Evolutionary conservation across 2,113 vertebrate species (phyloP).

Genomic region (Prionailurus bengalensis): DNA sequence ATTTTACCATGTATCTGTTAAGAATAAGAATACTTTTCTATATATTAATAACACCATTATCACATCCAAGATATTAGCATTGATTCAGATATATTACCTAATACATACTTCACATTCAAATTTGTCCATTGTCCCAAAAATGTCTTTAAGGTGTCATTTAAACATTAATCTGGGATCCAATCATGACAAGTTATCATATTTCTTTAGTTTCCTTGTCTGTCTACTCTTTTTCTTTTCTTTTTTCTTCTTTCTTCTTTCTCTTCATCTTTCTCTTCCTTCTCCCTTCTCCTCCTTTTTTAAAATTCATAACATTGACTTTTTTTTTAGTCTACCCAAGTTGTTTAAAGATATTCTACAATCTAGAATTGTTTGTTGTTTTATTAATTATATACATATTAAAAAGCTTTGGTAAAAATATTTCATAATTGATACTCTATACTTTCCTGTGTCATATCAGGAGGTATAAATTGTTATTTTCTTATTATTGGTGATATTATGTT

Average conservation of each 20-base stretch:
- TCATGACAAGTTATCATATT: not conserved
- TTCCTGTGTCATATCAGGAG: not conserved
- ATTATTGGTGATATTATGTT: not conserved
- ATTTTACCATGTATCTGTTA: not conserved
- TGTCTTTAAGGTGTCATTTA: not conserved
- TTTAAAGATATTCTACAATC: not conserved
- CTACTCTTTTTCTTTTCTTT: not conserved
- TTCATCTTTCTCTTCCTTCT: too few species aligned
- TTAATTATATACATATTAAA: not conserved
- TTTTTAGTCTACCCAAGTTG: not conserved
- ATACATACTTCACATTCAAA: not conserved
- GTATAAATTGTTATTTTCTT: not conserved
- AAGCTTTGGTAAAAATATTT: not conserved
- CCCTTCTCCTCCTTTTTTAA: not conserved
- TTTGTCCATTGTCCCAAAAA: not conserved
- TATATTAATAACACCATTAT: not conserved
- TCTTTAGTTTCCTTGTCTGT: not conserved
- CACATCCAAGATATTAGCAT: not conserved
- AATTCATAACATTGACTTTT: not conserved
- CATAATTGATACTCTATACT: not conserved
- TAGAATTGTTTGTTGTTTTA: not conserved
- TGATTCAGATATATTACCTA: not conserved
- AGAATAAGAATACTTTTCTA: not conserved
- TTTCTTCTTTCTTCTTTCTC: not conserved
- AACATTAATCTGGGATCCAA: not conserved